Evolutionary conservation across 2,797 vertebrate genomes (phyloP), one percentile per base, ranked within the genome.

Genomic region (Odontamblyopus rebecca): DNA sequence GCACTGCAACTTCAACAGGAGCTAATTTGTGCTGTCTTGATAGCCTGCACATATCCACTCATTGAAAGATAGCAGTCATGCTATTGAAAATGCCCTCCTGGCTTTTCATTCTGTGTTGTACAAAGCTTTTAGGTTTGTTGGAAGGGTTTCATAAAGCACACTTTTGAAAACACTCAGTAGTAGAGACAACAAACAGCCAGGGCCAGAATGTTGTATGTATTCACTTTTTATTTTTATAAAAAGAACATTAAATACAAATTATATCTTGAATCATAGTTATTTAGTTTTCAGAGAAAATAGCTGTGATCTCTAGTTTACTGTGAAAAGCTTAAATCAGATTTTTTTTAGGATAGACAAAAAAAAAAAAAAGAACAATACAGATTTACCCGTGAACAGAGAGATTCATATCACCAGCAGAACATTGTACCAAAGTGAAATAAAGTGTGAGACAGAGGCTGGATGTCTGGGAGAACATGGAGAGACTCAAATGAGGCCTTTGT

Each of bases 231-330:
- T 93, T 93, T 94, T 62, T 62, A 62, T 62, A 89, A 93, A 93
- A 94, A 92, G 90, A 90, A 95, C 91, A 93, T 94, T 94, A 95
- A 96, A 94, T 94, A 96, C 92, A 95, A 93, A 93, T 90, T 77
- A 93, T 91, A 93, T 84, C 87, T 91, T 82, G 89, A 91, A 92
- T 87, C 83, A 91, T 89, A 91, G 85, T 86, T 61, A 86, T 87
- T 91, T 90, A 73, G 71, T 89, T 92, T 89, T 82, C 80, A 78
- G 89, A 89, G 85, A 90, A 93, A 90, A 86, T 80, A 89, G 80
- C 82, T 86, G 85, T 92, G 89, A 91, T 90, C 88, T 93, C 80
- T 92, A 91, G 83, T 88, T 92, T 88, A 89, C 89, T 83, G 89
- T 90, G 82, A 92, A 89, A 90, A 91, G 85, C 83, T 90, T 92